Evolutionary conservation across 2,113 vertebrate genomes (phyloP), one percentile per base, ranked within the genome.

Genomic region (Todiramphus saurophagus): DNA sequence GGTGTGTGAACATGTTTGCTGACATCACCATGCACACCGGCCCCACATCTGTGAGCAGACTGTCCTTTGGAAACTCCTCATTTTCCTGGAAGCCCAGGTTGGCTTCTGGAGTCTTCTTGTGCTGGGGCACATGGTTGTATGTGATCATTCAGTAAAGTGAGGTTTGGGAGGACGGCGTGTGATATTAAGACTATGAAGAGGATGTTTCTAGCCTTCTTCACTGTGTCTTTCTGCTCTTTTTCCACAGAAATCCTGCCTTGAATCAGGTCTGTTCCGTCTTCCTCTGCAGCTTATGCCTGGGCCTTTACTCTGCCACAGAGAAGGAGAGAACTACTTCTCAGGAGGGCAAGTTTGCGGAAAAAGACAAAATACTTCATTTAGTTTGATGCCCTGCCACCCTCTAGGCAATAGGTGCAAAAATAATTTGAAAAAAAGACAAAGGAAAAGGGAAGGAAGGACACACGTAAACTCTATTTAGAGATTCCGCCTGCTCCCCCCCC

Each of bases 241-340:
- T 97, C 92, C 92, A 93, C 98, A 98, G 99, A 97, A 98, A 99
- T 87, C 90, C 98, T 67, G 84, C 96, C 86, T 97, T 99, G 90
- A 99, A 99, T 91, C 97, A 98, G n/a, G 97, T 98, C 27, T 99
- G 98, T 98, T 99, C 98, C 96, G 98, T 94, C 84, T 99, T 99
- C 95, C 98, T 99, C 15, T 98, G 96, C 92, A 98, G 83, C 75
- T 97, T 99, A 94, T 99, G 98, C 82, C 80, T 98, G 93, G 98
- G 91, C 97, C 97, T 99, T 83, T 97, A 99, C 58, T 98, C 97
- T 56, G 74, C 96, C 72, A 97, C 93, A 81, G 94, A 97, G 93
- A 97, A 97, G 78, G 95, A 93, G 48, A 91, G 60, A 76, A 94
- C 90, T 37, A 95, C 59, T 75, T 81, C 94, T 67, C 92, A 98